These are phyloP conservation scores for Brachypalpus laphriformis DNA, from an alignment of 2,888 invertebrate species.

Conservation along the genomic window DNA sequence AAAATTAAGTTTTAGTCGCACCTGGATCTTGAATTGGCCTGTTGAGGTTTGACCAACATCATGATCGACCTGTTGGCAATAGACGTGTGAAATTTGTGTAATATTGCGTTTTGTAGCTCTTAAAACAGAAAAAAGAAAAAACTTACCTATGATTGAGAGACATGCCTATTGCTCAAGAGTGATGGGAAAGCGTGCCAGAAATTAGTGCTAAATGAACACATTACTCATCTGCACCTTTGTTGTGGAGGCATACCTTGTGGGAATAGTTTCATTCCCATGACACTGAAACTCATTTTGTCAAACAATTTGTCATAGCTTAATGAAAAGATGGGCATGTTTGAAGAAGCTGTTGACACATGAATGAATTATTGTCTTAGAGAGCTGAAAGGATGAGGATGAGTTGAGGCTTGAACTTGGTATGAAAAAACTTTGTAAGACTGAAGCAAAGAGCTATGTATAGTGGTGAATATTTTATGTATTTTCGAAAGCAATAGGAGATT, in stretches of 20 bases:
- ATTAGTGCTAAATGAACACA: neutral
- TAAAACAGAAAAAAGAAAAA: neutral
- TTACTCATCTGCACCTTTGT: neutral
- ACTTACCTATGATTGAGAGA: neutral
- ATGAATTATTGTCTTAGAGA: neutral
- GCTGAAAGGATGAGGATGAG: neutral
- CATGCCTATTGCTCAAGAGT: neutral
- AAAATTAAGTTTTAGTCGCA: neutral
- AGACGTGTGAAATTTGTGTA: neutral
- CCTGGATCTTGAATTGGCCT: neutral
- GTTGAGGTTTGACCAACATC: neutral
- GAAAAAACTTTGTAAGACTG: too few relatives aligned
- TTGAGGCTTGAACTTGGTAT: too few relatives aligned
- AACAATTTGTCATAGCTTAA: neutral
- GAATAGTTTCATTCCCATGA: neutral
- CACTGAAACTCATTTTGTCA: neutral
- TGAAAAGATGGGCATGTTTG: neutral
- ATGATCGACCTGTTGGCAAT: neutral
- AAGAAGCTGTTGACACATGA: neutral
- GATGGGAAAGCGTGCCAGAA: neutral
- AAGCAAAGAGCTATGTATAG: too few relatives aligned
- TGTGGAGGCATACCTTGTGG: neutral
- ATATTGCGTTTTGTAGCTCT: neutral
- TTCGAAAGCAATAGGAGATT: too few relatives aligned
- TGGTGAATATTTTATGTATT: too few relatives aligned